phyloP scores from a whole-genome alignment of 2,888 invertebrate genomes.

The Margaritifera margaritifera region DNA sequence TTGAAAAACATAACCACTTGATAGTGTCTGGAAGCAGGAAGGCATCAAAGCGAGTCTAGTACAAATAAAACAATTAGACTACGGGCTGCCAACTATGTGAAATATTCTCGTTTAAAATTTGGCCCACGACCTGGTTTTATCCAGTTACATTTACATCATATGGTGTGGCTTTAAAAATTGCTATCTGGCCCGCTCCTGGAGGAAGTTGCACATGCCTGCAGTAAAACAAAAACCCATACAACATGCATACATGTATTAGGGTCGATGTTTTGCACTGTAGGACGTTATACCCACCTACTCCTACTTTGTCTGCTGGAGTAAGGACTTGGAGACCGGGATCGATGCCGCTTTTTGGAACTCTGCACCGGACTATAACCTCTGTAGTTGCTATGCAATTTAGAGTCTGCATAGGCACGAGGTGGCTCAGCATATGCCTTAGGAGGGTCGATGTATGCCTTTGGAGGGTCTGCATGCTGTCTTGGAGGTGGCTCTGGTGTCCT shows the following conservation, averaged over 20 bases:
- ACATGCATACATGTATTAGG: no score
- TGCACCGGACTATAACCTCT: conserved; percentile 42
- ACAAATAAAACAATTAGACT: neutral
- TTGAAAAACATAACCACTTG: no score
- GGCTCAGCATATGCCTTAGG: conserved; percentile 59
- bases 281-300: neutral
- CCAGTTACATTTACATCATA: no score
- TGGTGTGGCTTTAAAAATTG: no score
- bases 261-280: no score
- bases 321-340: conserved; percentile 54
- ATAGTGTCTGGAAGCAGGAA: neutral
- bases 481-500: conserved; percentile 35
- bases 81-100: no score
- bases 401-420: conserved; percentile 44
- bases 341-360: conserved; percentile 53
- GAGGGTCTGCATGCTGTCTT: conserved; percentile 6
- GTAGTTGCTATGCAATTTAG: conserved; percentile 22
- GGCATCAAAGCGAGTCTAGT: neutral
- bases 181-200: no score
- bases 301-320: conserved; percentile 32
- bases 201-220: no score
- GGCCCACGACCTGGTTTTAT: no score
- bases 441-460: conserved; percentile 56
- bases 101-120: no score
- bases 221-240: no score